A percentile compares a stretch with the other conserved stretches of the same genome.
Conservation (phyloP, 37 sponge, comb jelly and placozoan genomes). For the Ephydatia muelleri region DNA sequence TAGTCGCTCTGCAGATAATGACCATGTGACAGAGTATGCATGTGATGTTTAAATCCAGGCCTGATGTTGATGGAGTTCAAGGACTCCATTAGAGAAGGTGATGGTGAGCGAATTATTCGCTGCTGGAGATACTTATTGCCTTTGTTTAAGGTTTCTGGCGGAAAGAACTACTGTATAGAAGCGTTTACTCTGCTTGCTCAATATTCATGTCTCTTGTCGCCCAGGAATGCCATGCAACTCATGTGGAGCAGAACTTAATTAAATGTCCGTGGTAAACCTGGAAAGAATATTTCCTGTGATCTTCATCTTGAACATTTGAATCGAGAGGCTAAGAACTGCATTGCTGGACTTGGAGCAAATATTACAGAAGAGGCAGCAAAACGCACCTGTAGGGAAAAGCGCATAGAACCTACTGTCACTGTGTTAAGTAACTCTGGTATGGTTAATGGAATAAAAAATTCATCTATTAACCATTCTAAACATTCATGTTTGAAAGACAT, state of each 20-base stretch:
- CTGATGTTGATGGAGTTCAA: not conserved
- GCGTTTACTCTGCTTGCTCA: constrained; percentile 21
- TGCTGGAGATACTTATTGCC: constrained; percentile 32
- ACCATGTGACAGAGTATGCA: not conserved
- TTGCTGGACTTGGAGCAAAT: constrained; percentile 17
- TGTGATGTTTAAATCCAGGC: not conserved
- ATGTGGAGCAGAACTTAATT: constrained; percentile 20
- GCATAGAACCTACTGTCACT: constrained; percentile 6
- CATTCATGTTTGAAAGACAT: not conserved
- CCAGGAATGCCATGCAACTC: constrained; percentile 18
- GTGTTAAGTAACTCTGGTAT: not conserved
- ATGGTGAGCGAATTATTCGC: constrained; percentile 14
- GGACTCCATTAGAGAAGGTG: constrained; percentile 28
- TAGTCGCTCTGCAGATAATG: not conserved
- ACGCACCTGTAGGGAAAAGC: not conserved
- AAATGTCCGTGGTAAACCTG: constrained; percentile 20
- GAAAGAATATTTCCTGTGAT: constrained; percentile 33
- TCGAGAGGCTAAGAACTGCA: constrained; percentile 13
- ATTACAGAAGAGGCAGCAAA: constrained; percentile 13
- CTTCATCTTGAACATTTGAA: constrained; percentile 21
- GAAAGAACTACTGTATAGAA: constrained; percentile 28
- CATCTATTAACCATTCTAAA: not conserved
- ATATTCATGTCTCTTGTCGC: not conserved
- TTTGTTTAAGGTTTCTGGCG: not conserved
- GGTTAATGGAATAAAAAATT: not conserved